Conservation (phyloP, 1,140 invertebrate species). For the Triops longicaudatus region DNA sequence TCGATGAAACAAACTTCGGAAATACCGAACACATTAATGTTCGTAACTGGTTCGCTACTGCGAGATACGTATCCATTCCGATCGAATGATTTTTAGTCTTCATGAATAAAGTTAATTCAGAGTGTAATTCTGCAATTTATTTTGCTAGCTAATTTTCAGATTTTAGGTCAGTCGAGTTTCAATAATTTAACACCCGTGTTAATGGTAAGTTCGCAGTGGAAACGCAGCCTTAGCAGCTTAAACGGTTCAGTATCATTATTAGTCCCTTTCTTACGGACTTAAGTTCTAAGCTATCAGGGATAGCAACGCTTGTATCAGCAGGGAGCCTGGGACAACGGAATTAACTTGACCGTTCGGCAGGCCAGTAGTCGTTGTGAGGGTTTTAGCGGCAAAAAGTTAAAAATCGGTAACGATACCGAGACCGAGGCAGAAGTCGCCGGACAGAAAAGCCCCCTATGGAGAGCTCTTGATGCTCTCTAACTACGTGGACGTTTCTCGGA, state of each 20-base stretch:
- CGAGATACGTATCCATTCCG: no score
- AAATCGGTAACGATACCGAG: conserved; percentile 6
- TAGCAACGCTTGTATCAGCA: background rate
- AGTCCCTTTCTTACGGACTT: background rate
- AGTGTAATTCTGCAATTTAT: no score
- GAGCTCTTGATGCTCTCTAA: background rate
- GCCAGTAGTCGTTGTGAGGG: background rate
- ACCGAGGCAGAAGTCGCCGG: background rate
- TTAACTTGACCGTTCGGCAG: background rate
- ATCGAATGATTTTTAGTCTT: no score
- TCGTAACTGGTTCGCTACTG: no score
- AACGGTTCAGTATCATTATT: background rate
- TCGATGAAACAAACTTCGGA: no score
- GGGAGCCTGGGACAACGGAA: background rate
- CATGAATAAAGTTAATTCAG: no score
- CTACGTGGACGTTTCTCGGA: background rate
- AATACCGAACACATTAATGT: no score
- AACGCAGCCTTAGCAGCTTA: background rate
- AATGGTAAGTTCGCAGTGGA: no score
- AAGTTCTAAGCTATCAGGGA: background rate
- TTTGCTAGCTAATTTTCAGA: no score
- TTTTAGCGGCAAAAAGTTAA: background rate
- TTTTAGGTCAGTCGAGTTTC: no score
- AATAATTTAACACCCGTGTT: no score
- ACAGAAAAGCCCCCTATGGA: background rate